These are phyloP conservation scores for Yoshiicerus persimilis DNA, from an alignment of 1,140 invertebrate species.

Conservation along the genomic window DNA sequence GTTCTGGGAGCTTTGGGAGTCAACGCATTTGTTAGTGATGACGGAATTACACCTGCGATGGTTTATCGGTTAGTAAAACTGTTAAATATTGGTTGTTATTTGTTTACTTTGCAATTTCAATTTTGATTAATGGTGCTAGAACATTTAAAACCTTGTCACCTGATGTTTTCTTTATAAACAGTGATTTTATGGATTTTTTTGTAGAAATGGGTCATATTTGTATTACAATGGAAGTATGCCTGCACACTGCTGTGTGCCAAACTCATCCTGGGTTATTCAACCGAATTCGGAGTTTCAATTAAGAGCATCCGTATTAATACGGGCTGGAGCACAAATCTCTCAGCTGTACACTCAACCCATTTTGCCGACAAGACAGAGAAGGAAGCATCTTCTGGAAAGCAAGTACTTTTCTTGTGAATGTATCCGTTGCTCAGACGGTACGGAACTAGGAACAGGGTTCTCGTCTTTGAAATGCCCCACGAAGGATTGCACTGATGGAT, in stretches of 20 bases:
- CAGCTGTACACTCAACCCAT: conserved; percentile 28
- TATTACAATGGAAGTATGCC: conserved; percentile 34
- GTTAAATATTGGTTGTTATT: too few relatives aligned
- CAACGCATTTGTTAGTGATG: conserved; percentile 39
- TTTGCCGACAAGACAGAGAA: conserved; percentile 65
- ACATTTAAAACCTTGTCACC: too few relatives aligned
- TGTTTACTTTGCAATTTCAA: too few relatives aligned
- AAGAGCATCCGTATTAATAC: neutral
- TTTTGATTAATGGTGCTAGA: too few relatives aligned
- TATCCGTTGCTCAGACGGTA: conserved; percentile 64
- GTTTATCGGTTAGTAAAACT: conserved; percentile 27
- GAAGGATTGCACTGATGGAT: conserved; percentile 53
- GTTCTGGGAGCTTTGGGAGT: conserved; percentile 32
- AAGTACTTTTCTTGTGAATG: conserved; percentile 76
- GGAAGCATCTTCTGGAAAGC: conserved; percentile 63
- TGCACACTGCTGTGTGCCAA: conserved; percentile 30
- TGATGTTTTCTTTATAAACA: too few relatives aligned
- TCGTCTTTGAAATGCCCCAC: conserved; percentile 66
- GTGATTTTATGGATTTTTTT: neutral
- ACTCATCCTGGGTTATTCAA: conserved; percentile 29
- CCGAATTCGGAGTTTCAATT: conserved; percentile 25
- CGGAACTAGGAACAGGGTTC: conserved; percentile 67
- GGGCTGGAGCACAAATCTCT: neutral
- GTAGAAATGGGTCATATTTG: conserved; percentile 30
- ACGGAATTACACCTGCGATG: neutral